A percentile compares a stretch with the other conserved stretches of the same genome.
phyloP scores from a whole-genome alignment of 2,888 invertebrate genomes.

The Hedya salicella region DNA sequence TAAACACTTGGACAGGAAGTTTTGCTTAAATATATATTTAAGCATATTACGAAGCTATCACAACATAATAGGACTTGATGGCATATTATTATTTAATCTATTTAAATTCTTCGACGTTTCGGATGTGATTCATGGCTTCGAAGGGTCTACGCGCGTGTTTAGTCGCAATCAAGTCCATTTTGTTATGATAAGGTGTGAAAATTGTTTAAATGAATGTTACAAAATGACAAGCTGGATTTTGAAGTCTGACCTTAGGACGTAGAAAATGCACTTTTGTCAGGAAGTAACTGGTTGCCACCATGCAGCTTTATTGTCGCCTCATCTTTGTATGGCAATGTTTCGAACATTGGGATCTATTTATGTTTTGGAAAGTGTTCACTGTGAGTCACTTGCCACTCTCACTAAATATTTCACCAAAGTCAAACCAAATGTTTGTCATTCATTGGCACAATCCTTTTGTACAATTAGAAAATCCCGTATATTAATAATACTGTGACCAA shows the following conservation, averaged over 20 bases:
- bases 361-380: no score
- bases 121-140: no score
- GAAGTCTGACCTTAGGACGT: constrained; percentile 30
- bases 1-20: not conserved
- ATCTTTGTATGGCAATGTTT: constrained; percentile 6
- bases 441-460: constrained; percentile 4
- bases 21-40: not conserved
- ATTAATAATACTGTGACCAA: not conserved
- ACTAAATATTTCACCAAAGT: no score
- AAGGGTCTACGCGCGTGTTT: no score
- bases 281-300: not conserved
- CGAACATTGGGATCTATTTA: not conserved
- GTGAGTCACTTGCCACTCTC: no score
- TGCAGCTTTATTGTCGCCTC: constrained; percentile 9
- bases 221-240: constrained; percentile 33
- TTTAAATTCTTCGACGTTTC: no score
- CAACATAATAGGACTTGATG: no score
- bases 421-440: not conserved
- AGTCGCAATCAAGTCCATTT: no score
- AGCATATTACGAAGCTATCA: no score
- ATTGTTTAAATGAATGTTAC: no score
- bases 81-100: no score
- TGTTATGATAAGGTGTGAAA: no score
- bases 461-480: not conserved
- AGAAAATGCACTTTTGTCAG: constrained; percentile 31